Evolutionary conservation across 92 coral and sea anemone genomes (phyloP), one percentile per base, ranked within the genome.

Genomic region (Hydrozoanthus gracilis): DNA sequence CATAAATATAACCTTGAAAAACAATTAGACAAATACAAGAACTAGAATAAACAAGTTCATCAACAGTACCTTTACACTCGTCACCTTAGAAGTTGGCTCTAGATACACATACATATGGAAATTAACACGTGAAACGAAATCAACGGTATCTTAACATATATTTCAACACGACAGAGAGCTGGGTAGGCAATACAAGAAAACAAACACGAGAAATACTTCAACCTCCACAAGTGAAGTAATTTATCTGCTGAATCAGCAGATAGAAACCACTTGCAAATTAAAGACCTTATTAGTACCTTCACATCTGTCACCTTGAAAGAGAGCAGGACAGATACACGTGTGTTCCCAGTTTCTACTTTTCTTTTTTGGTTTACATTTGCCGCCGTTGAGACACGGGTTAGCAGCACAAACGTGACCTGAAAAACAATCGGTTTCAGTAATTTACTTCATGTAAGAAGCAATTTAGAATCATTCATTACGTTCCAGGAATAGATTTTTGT

Each of bases 341-440:
- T 82, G 65, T 3, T 17, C 77, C 98, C 98, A 94, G 60, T 58
- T 75, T 65, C 51, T 14, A 7, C 92, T 90, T 8, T 77, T 73
- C 52, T 88, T 89, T 20, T 82, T 51, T n/a, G 95, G 85, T 10
- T 86, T 86, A 70, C 98, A 94, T 69, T 90, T 92, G 8, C 98
- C 98, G 16, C 90, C 92, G 86, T 94, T 94, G 49, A 79, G 80
- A 48, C 98, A 94, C 8, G 95, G 98, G 48, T 74, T 77, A 27
- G 93, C 82, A 18, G 92, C 88, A 65, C 98, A 94, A 12, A 90
- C 98, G 73, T 94, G 98, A 0, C 82, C 98, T 94, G 91, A 27
- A 76, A 86, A 52, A n/a, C 12, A 72, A 16, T 9, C 10, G 12
- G 64, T 7, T 48, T 61, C 60, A n/a, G n/a, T n/a, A n/a, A n/a